Evolutionary conservation across 2,113 vertebrate genomes (phyloP).

Genomic region (Myanophis thanlyinensis): DNA sequence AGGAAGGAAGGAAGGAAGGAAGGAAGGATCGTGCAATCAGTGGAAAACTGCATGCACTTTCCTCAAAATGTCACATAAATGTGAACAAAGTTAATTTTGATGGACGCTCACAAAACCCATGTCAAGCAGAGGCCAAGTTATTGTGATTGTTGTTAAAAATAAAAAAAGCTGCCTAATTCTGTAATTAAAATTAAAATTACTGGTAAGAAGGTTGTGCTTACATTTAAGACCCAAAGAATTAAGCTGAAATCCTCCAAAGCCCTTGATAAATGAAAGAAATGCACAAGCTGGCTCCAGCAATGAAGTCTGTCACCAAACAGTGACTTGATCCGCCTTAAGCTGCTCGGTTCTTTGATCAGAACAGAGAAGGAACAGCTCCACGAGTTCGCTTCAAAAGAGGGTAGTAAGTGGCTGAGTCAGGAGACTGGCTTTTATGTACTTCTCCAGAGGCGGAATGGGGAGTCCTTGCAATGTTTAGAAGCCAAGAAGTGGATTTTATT

Average conservation of each 20-base stretch:
- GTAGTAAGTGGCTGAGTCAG: slow-evolving; percentile 45
- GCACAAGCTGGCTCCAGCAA: slow-evolving; percentile 51
- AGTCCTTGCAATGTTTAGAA: slow-evolving; percentile 4
- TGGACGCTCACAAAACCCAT: not conserved
- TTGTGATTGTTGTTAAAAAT: not conserved
- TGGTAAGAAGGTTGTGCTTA: slow-evolving; percentile 55
- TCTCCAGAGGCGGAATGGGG: slow-evolving; percentile 19
- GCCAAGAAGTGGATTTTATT: not conserved
- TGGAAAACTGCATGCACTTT: not conserved
- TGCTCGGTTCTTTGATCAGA: slow-evolving; percentile 66
- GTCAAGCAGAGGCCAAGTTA: not conserved
- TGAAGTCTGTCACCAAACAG: slow-evolving; percentile 63
- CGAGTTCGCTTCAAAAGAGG: slow-evolving; percentile 48
- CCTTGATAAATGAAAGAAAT: slow-evolving; percentile 53
- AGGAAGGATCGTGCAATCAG: not conserved
- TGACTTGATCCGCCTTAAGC: slow-evolving; percentile 66
- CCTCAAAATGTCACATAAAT: not conserved
- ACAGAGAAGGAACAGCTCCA: slow-evolving; percentile 35
- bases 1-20: not conserved
- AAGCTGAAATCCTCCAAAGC: slow-evolving; percentile 65
- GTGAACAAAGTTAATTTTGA: not conserved
- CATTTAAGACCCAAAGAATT: slow-evolving; percentile 58
- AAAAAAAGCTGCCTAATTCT: not conserved
- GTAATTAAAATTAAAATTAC: slow-evolving; percentile 63
- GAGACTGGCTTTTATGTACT: slow-evolving; percentile 34